Evolutionary conservation across 1,140 invertebrate species (phyloP).

Genomic region (Dreissena rostriformis): DNA sequence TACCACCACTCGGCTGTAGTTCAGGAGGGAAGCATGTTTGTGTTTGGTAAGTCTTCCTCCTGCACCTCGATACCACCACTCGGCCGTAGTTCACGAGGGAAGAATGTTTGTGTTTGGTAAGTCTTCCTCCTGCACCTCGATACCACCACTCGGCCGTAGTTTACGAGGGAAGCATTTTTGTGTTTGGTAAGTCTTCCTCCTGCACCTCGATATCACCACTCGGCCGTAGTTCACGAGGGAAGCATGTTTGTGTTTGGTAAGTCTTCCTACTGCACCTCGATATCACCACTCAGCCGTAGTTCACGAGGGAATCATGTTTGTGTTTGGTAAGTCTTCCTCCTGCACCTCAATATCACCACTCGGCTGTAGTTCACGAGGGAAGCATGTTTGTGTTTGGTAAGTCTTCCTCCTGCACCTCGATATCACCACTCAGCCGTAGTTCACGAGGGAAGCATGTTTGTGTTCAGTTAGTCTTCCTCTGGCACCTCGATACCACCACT

Average conservation of each 20-base stretch:
- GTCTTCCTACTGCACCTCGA: slow-evolving; percentile 92
- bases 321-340: slow-evolving; percentile 96
- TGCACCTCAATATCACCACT: slow-evolving; percentile 96
- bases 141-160: slow-evolving; percentile 98
- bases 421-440: slow-evolving; percentile 98
- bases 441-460: slow-evolving; percentile 95
- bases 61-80: slow-evolving; percentile 96
- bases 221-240: slow-evolving; percentile 93
- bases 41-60: slow-evolving; percentile 96
- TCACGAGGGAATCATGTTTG: slow-evolving; percentile 95
- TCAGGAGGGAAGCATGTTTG: slow-evolving; percentile 95
- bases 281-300: slow-evolving; percentile 98
- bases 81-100: slow-evolving; percentile 93
- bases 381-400: slow-evolving; percentile 99
- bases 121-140: slow-evolving; percentile 92
- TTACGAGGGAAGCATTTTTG: slow-evolving; percentile 95
- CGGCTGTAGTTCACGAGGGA: slow-evolving; percentile 93
- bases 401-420: slow-evolving; percentile 92
- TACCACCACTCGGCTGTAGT: slow-evolving; percentile 98
- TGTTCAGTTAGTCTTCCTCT: slow-evolving; percentile 96
- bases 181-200: slow-evolving; percentile 96
- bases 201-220: slow-evolving; percentile 96
- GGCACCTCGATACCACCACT: slow-evolving; percentile 96
- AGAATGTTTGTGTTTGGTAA: slow-evolving; percentile 99
- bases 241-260: slow-evolving; percentile 99